A percentile compares a stretch with the other conserved stretches of the same genome.
phyloP scores from a whole-genome alignment of 2,888 invertebrate genomes.

The Cosmopolites sordidus region DNA sequence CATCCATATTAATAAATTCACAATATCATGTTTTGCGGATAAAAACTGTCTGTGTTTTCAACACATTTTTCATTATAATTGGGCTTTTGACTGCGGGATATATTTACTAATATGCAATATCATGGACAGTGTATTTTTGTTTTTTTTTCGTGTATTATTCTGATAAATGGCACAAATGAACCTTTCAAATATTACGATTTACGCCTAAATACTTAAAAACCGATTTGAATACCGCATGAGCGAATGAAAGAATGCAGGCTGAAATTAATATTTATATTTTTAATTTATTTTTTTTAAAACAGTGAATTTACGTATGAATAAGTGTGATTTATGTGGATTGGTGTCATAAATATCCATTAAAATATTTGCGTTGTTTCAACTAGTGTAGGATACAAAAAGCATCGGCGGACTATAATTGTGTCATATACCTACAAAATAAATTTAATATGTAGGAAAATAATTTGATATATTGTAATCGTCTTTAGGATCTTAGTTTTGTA shows the following conservation, averaged over 20 bases:
- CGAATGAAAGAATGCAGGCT: neutral
- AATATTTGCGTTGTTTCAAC: no score
- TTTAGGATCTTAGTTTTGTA: no score
- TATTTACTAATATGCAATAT: conserved; percentile 9
- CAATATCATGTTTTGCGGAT: conserved; percentile 14
- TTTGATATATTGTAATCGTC: no score
- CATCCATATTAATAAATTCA: conserved; percentile 12
- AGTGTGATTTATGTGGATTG: neutral
- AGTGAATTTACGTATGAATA: no score
- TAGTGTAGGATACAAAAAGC: no score
- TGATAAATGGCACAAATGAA: neutral
- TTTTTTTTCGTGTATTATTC: neutral
- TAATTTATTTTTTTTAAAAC: no score
- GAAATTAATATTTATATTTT: neutral
- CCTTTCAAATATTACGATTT: no score
- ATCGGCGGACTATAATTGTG: no score
- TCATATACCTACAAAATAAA: no score
- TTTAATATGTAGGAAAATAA: no score
- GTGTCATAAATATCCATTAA: neutral
- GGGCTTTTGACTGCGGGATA: conserved; percentile 6
- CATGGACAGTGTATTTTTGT: neutral
- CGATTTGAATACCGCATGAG: neutral
- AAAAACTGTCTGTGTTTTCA: conserved; percentile 11
- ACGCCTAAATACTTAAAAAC: no score
- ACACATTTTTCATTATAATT: conserved; percentile 14